phyloP scores from a whole-genome alignment of 1,140 invertebrate genomes.

The Agrypnia vestita region DNA sequence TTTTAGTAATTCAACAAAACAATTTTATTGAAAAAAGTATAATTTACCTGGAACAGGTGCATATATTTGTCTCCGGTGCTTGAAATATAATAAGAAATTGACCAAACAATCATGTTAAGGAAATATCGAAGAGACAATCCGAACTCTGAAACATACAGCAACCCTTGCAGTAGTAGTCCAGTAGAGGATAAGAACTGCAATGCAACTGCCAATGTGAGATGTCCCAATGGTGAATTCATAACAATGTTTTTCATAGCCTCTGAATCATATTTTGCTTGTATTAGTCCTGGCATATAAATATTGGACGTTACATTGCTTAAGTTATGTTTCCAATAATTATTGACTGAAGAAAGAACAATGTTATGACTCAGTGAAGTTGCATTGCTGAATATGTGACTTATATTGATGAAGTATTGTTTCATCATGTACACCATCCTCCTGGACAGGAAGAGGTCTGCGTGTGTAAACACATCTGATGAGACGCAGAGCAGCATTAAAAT shows the following conservation, averaged over 20 bases:
- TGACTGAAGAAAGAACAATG: background rate
- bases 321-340: conserved; percentile 1
- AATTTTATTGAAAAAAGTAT: background rate
- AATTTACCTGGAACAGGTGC: conserved; percentile 51
- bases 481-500: conserved; percentile 46
- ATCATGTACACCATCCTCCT: conserved; percentile 47
- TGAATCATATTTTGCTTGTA: background rate
- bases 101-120: conserved; percentile 50
- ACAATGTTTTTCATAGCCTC: background rate
- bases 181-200: conserved; percentile 25
- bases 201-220: background rate
- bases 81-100: conserved; percentile 45
- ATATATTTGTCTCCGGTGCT: conserved; percentile 47
- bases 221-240: background rate
- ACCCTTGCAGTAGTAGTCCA: conserved; percentile 45
- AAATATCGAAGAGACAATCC: conserved; percentile 46
- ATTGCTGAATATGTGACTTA: conserved; percentile 7
- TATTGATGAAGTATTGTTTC: conserved; percentile 49
- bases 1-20: too few relatives aligned
- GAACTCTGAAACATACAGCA: conserved; percentile 47
- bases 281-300: background rate
- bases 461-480: conserved; percentile 29
- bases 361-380: conserved; percentile 4
- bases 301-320: background rate
- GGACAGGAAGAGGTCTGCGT: conserved; percentile 54